Percentiles rank a stretch among this genome's conserved stretches.
Conservation (phyloP, 2,113 vertebrate species). For the Calcarius ornatus region DNA sequence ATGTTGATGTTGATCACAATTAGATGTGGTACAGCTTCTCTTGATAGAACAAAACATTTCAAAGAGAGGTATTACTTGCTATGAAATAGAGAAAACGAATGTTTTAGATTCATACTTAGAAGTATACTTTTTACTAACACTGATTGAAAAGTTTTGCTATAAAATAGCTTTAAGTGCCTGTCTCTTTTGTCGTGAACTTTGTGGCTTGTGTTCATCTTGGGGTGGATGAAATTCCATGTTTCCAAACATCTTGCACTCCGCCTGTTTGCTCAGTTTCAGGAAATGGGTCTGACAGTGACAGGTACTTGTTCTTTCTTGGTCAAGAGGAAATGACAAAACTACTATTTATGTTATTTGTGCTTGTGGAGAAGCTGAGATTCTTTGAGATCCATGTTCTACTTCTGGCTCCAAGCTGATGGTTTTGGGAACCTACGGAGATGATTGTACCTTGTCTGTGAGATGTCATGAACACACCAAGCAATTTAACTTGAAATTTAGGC, state of each 20-base stretch:
- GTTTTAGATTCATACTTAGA: background rate
- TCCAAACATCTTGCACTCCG: background rate
- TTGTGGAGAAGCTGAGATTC: background rate
- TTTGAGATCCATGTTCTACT: background rate
- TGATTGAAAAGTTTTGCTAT: background rate
- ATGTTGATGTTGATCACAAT: background rate
- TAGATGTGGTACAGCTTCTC: background rate
- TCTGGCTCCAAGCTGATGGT: background rate
- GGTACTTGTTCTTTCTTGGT: background rate
- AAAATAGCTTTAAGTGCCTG: background rate
- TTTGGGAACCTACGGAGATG: background rate
- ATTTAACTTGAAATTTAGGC: background rate
- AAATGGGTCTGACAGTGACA: background rate
- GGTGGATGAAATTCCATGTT: background rate
- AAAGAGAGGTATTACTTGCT: background rate
- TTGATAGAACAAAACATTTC: background rate
- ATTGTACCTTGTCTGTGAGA: background rate
- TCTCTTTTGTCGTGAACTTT: background rate
- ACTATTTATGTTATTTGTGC: background rate
- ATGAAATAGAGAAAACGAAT: background rate
- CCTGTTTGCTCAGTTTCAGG: background rate
- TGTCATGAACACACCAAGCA: background rate
- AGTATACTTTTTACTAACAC: background rate
- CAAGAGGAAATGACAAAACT: background rate
- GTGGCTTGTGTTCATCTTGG: background rate